These are phyloP conservation scores for Leptinotarsa haldemani DNA, from an alignment of 2,888 invertebrate species.

Conservation along the genomic window DNA sequence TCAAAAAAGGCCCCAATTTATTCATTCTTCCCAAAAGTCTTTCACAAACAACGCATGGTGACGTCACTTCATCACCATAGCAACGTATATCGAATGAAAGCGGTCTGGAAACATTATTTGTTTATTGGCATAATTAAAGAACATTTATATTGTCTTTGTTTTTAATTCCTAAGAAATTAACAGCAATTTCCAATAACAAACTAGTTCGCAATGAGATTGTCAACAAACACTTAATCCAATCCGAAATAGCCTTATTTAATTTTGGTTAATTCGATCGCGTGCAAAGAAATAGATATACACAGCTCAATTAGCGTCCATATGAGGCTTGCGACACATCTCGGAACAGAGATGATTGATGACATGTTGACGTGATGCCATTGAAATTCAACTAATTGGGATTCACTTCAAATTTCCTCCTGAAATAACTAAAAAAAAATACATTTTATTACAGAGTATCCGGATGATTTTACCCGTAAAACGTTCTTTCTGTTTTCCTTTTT, in stretches of 20 bases:
- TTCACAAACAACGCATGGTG: too few species aligned
- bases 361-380: conserved; percentile 5
- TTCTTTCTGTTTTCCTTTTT: too few species aligned
- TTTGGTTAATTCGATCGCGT: not conserved
- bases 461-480: not conserved
- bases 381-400: conserved; percentile 11
- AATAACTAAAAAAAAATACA: not conserved
- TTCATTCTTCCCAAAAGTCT: too few species aligned
- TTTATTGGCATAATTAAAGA: too few species aligned
- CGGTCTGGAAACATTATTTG: too few species aligned
- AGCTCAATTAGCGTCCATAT: conserved; percentile 8
- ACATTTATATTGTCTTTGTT: not conserved
- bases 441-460: not conserved
- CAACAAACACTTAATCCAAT: not conserved
- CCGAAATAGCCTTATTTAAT: conserved; percentile 13
- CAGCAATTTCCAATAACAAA: conserved; percentile 2
- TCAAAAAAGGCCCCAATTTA: too few species aligned
- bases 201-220: not conserved
- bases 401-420: not conserved
- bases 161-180: not conserved
- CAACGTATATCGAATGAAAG: too few species aligned
- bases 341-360: conserved; percentile 1
- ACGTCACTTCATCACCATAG: too few species aligned
- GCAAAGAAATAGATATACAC: conserved; percentile 12
- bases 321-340: not conserved